Percentiles rank a stretch among this genome's conserved stretches.
phyloP scores from a whole-genome alignment of 2,797 vertebrate species.

The Smutsia temminckii region DNA sequence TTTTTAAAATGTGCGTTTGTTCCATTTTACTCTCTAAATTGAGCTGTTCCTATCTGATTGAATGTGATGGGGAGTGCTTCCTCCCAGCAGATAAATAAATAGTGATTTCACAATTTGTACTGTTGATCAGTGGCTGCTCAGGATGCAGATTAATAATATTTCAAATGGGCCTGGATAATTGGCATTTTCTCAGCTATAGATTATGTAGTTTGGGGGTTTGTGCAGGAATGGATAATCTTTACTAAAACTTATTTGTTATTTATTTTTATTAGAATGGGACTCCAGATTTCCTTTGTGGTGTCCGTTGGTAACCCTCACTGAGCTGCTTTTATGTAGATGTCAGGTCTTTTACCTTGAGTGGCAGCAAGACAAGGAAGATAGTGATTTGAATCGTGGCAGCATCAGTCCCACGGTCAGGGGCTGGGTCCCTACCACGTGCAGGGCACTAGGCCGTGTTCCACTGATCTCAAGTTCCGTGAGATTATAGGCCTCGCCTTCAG shows the following conservation, averaged over 20 bases:
- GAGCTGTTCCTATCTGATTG: constrained; percentile 68
- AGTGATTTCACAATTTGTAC: constrained; percentile 71
- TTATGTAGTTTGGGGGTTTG: constrained; percentile 56
- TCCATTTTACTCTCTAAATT: constrained; percentile 55
- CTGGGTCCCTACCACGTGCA: rapidly evolving
- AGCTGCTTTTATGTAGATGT: not conserved
- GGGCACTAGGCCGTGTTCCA: not conserved
- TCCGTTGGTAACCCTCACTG: not conserved
- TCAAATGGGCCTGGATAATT: constrained; percentile 61
- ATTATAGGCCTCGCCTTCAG: not conserved
- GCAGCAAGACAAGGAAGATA: not conserved
- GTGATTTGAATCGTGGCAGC: rapidly evolving
- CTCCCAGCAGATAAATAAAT: constrained; percentile 63
- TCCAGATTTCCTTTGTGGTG: not conserved
- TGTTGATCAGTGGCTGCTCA: constrained; percentile 68
- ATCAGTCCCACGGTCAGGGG: rapidly evolving
- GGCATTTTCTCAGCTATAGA: constrained; percentile 71
- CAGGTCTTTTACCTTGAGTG: not conserved
- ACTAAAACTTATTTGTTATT: constrained; percentile 14
- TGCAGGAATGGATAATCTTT: constrained; percentile 47
- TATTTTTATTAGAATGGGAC: not conserved
- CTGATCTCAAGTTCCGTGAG: not conserved
- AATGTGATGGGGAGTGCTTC: constrained; percentile 57
- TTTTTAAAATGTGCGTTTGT: not conserved
- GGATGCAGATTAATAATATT: constrained; percentile 67